phyloP scores from a whole-genome alignment of 1,140 invertebrate species.

The Periplaneta americana region DNA sequence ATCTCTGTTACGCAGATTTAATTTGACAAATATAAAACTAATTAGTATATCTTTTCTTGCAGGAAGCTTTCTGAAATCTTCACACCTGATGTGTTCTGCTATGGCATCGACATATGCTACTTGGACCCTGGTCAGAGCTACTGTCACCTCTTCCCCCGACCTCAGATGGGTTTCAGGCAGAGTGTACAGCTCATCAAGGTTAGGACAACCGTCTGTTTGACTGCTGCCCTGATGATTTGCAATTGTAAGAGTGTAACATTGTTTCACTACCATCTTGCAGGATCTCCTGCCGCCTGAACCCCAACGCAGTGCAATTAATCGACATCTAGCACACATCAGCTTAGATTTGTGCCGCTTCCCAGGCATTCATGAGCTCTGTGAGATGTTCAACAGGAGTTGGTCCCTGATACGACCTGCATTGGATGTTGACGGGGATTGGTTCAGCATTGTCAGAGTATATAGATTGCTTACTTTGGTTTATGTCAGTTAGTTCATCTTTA shows the following conservation, averaged over 20 bases:
- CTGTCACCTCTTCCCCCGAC: conserved; percentile 21
- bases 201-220: too few species aligned
- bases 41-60: not conserved
- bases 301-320: too few species aligned
- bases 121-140: conserved; percentile 20
- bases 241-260: too few species aligned
- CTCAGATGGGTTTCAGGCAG: conserved; percentile 1
- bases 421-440: conserved; percentile 33
- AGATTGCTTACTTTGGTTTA: too few species aligned
- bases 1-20: too few species aligned
- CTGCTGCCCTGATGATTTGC: too few species aligned
- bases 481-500: too few species aligned
- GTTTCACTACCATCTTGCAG: too few species aligned
- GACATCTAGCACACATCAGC: too few species aligned
- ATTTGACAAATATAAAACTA: too few species aligned
- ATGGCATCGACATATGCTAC: conserved; percentile 30
- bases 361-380: conserved; percentile 6
- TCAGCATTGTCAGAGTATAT: conserved; percentile 7
- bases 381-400: conserved; percentile 1
- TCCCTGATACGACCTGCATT: conserved; percentile 18
- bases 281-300: too few species aligned
- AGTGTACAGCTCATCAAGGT: conserved; percentile 15
- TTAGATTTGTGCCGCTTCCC: conserved; percentile 14
- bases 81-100: conserved; percentile 33
- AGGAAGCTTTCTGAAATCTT: conserved; percentile 21